Percentiles rank a stretch among this genome's conserved stretches.
Evolutionary conservation across 2,113 vertebrate genomes (phyloP).

Genomic region (Ammodytes marinus): DNA sequence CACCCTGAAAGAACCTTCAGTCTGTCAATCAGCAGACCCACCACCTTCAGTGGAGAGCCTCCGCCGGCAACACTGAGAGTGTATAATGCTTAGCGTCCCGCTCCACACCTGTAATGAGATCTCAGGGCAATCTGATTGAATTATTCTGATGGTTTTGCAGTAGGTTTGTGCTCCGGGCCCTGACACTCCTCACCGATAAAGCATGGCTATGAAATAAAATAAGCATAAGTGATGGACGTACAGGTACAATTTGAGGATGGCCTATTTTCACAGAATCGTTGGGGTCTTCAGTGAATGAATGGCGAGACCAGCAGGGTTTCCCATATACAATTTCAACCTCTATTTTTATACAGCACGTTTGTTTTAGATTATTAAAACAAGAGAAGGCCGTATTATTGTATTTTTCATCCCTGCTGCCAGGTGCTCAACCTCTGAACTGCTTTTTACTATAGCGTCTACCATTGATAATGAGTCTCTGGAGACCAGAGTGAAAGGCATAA

Average conservation of each 20-base stretch:
- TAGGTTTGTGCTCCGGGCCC: constrained; percentile 48
- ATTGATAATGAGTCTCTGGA: constrained; percentile 68
- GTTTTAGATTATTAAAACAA: not conserved
- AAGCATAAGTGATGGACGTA: constrained; percentile 59
- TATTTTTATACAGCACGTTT: not conserved
- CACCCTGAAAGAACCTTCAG: constrained; percentile 73
- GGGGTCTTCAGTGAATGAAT: constrained; percentile 10
- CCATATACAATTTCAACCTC: not conserved
- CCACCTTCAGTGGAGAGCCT: constrained; percentile 52
- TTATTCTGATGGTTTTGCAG: constrained; percentile 78
- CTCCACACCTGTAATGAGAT: constrained; percentile 76
- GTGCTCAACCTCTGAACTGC: constrained; percentile 62
- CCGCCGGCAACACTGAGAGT: constrained; percentile 62
- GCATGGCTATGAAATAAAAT: constrained; percentile 68
- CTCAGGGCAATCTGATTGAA: constrained; percentile 79
- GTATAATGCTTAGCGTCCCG: constrained; percentile 51
- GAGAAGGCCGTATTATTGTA: not conserved
- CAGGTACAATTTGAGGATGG: constrained; percentile 45
- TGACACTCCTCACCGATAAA: constrained; percentile 65
- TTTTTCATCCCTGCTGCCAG: constrained; percentile 49
- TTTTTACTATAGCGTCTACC: constrained; percentile 46
- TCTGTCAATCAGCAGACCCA: constrained; percentile 76
- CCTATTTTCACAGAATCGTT: constrained; percentile 24
- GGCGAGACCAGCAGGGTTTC: not conserved
- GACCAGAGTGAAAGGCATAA: constrained; percentile 66